Base-by-base conservation (phyloP, 2,888 invertebrate genomes). In the Cephus spinipes region DNA sequence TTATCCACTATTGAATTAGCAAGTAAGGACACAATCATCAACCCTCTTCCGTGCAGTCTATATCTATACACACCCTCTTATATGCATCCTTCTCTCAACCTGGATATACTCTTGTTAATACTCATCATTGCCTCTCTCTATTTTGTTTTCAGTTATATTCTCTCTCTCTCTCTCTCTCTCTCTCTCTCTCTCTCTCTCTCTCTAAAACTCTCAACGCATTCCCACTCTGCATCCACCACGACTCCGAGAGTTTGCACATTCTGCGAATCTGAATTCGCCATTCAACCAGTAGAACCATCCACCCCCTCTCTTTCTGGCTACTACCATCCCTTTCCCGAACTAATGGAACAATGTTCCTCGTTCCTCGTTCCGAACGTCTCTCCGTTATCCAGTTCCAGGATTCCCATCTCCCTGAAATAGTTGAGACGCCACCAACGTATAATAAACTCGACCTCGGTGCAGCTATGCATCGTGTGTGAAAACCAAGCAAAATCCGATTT, bases 371-470 rank as follows among this genome's bases (percentile, higher is more conserved):
- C 34, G 73, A 74, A 69, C 77, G 79, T 75, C 79, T 77, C 80
- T 76, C 32, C 55, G 55, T 55, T 55, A 55, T 55, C 23, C 55
- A 23, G 55, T 55, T 23, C 23, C 15, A 55, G 77, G 32, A 36
- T 74, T 77, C 80, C 79, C 76, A 79, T 76, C 82, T 86, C 81
- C 82, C 82, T 85, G 82, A 83, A 85, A 86, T 85, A 85, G 85
- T 86, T 86, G 77, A 77, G 80, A 83, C 84, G 82, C 69, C 79
- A 55, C 55, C 31, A 9, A 75, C 80, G 81, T 79, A 81, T 84
- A 86, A 85, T 85, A 85, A 86, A 85, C 86, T 83, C 80, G 84
- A 84, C 85, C 81, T 77, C 83, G 71, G 15, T 2, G 23, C 23
- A 9, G 55, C 40, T 15, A 23, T 55, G 23, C 55, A 2, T 23